phyloP scores from a whole-genome alignment of 2,113 vertebrate genomes.

The Euleptes europaea region DNA sequence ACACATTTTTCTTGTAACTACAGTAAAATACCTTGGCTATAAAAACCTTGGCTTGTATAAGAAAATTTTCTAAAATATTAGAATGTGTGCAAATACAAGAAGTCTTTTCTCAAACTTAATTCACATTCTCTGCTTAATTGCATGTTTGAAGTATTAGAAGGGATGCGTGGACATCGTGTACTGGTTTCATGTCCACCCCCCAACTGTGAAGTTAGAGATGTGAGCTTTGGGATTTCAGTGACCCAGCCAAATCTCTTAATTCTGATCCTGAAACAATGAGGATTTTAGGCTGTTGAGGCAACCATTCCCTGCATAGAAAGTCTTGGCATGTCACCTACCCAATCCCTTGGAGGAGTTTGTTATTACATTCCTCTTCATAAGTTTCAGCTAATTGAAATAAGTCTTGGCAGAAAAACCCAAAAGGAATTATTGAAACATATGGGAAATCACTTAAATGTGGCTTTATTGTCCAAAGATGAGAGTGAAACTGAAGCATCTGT shows the following conservation, averaged over 20 bases:
- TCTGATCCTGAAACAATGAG: neutral
- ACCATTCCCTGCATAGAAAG: neutral
- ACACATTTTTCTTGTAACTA: too few relatives aligned
- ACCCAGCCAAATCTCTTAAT: neutral
- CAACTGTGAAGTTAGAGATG: neutral
- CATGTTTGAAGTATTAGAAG: neutral
- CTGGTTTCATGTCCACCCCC: neutral
- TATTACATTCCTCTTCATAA: slow-evolving; percentile 35
- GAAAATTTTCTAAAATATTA: neutral
- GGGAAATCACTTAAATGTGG: slow-evolving; percentile 42
- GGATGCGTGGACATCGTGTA: neutral
- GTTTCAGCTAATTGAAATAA: slow-evolving; percentile 50
- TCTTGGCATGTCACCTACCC: neutral
- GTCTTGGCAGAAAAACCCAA: slow-evolving; percentile 37
- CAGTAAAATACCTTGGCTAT: neutral
- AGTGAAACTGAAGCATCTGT: slow-evolving; percentile 51
- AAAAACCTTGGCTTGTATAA: neutral
- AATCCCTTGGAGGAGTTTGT: slow-evolving; percentile 7
- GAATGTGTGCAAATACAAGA: neutral
- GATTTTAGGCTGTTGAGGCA: neutral
- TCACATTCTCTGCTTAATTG: neutral
- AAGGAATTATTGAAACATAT: slow-evolving; percentile 20
- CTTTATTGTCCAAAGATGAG: slow-evolving; percentile 31
- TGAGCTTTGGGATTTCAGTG: neutral
- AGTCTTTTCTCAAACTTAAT: neutral